Evolutionary conservation across 35 echinoderm and acorn worm genomes (phyloP), one percentile per base, ranked within the genome.

Genomic region (Apostichopus californicus): DNA sequence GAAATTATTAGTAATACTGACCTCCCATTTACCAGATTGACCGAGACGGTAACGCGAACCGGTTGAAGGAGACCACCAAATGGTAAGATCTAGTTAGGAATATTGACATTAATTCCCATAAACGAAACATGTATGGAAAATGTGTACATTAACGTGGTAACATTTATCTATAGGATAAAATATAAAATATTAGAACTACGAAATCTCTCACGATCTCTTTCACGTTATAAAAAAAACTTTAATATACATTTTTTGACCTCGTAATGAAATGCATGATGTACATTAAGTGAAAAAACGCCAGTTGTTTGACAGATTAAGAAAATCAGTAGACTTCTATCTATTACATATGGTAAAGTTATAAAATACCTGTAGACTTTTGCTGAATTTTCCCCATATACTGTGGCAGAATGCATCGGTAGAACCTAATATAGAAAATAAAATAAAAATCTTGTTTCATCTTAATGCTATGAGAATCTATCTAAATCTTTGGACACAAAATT

Each of bases 61-160:
- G n/a, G 71, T 75, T 7, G 71, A 75, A 20, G 71, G 71, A 75
- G 71, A 75, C 71, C 71, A 75, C 71, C 71, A 75, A 14, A 75
- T n/a, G 7, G 71, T 7, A 75, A 75, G 71, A n/a, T 75, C 71
- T 75, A 22, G 3, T 7, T 20, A 75, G 15, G 17, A 22, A n/a
- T 18, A 75, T 75, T 75, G 15, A 75, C 17, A 7, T 61, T 61
- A 61, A 9, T 61, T 61, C 6, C 7, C 1, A 75, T 75, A 18
- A 7, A 75, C 21, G 17, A 75, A 2, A 46, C 34, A 46, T 46
- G 34, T 46, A 3, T 46, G 34, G 34, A 46, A 46, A 46, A 46
- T 46, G 34, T 46, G 34, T 46, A 46, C 34, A 46, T 46, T 46
- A 46, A 46, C 34, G 34, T 4, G 34, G 34, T 46, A 46, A 46